Evolutionary conservation across 1,140 invertebrate species (phyloP).

Genomic region (Anoplophora glabripennis): DNA sequence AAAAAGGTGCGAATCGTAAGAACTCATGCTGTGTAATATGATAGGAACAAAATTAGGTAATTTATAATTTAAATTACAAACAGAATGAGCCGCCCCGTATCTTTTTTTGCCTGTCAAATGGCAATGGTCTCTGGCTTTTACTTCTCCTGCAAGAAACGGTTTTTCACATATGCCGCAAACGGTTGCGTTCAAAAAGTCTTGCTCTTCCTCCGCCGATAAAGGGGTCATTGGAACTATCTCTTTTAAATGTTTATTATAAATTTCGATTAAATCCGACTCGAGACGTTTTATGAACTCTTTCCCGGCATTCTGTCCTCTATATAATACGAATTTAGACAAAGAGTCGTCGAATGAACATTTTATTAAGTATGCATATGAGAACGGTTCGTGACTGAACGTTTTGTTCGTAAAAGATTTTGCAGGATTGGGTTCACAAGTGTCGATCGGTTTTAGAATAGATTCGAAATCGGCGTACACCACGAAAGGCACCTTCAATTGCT

Average conservation of each 20-base stretch:
- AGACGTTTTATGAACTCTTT: background rate
- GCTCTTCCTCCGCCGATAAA: too few species aligned
- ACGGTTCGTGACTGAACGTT: background rate
- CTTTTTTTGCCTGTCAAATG: slow-evolving; percentile 38
- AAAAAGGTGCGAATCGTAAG: slow-evolving; percentile 27
- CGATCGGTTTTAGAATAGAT: too few species aligned
- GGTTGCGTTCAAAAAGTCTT: too few species aligned
- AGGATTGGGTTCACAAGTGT: background rate
- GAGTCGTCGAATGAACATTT: slow-evolving; percentile 8
- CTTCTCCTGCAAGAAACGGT: slow-evolving; percentile 19
- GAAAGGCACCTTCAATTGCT: slow-evolving; percentile 5
- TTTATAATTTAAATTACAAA: slow-evolving; percentile 43
- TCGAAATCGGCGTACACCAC: slow-evolving; percentile 10
- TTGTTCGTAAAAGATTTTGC: background rate
- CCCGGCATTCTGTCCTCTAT: background rate
- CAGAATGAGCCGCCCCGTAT: slow-evolving; percentile 34
- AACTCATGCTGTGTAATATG: slow-evolving; percentile 40
- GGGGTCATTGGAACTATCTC: too few species aligned
- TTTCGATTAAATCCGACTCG: too few species aligned
- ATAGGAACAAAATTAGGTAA: slow-evolving; percentile 39
- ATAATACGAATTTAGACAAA: background rate
- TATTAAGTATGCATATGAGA: slow-evolving; percentile 5
- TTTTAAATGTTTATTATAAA: too few species aligned
- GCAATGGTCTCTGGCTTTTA: slow-evolving; percentile 38
- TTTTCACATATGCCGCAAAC: slow-evolving; percentile 23